Evolutionary conservation across 2,113 vertebrate species (phyloP).

Genomic region (Dryoscopus gambensis): DNA sequence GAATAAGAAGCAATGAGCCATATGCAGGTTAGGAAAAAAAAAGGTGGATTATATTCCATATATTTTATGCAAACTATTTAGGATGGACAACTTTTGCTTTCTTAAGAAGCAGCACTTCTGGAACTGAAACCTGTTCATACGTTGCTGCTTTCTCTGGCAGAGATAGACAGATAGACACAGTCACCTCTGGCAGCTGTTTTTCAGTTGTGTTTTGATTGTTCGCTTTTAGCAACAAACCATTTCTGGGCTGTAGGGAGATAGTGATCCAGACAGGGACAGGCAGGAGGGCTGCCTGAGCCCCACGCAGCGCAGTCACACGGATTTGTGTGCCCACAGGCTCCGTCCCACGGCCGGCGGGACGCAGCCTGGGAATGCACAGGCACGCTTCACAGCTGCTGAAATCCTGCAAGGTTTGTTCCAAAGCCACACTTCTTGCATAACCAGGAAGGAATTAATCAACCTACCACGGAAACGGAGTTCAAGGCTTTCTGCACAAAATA

Average conservation of each 20-base stretch:
- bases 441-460: neutral
- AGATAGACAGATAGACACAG: neutral
- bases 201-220: neutral
- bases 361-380: neutral
- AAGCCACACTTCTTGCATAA: neutral
- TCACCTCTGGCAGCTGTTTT: neutral
- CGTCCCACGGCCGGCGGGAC: neutral
- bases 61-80: neutral
- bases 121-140: neutral
- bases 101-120: neutral
- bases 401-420: neutral
- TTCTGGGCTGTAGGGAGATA: neutral
- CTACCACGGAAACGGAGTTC: neutral
- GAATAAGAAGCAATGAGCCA: neutral
- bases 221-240: neutral
- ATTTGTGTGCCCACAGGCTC: neutral
- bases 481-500: neutral
- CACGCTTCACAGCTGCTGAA: neutral
- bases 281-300: neutral
- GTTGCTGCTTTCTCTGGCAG: neutral
- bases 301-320: fast-evolving
- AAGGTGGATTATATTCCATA: neutral
- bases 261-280: neutral
- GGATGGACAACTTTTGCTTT: neutral
- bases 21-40: neutral